These are phyloP conservation scores for Drosophila maculinotata DNA, from an alignment of 2,888 invertebrate genomes.

Conservation along the genomic window DNA sequence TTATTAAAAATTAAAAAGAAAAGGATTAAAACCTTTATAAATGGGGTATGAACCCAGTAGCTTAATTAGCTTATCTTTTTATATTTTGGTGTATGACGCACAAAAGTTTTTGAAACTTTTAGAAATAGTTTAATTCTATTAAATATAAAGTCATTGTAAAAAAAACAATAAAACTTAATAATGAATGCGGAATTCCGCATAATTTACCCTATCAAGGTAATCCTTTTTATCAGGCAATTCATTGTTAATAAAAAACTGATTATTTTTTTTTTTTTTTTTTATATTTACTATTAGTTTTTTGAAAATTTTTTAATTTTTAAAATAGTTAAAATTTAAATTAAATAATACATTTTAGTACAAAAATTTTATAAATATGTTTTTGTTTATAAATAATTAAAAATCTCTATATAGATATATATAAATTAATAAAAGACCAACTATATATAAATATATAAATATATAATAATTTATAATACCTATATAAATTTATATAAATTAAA, in stretches of 20 bases:
- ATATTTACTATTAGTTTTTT: conserved; percentile 26
- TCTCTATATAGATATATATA: conserved; percentile 45
- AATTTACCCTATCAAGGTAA: conserved; percentile 87
- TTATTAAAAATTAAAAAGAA: conserved; percentile 86
- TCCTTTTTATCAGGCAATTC: conserved; percentile 85
- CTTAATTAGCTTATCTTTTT: conserved; percentile 87
- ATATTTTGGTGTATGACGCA: conserved; percentile 88
- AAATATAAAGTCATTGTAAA: conserved; percentile 83
- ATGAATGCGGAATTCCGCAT: conserved; percentile 41
- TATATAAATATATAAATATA: conserved; percentile 48
- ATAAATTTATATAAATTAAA: conserved; percentile 38
- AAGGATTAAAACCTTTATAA: conserved; percentile 85
- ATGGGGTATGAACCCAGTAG: conserved; percentile 86
- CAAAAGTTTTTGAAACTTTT: conserved; percentile 87
- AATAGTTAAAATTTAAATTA: neutral
- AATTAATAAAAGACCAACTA: conserved; percentile 27
- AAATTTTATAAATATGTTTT: conserved; percentile 7
- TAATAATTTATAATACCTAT: conserved; percentile 41
- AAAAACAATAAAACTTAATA: conserved; percentile 28
- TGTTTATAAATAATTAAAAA: conserved; percentile 35
- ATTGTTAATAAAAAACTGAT: conserved; percentile 30
- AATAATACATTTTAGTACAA: conserved; percentile 33
- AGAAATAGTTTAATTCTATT: conserved; percentile 88
- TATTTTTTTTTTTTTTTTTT: conserved; percentile 46
- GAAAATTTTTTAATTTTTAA: conserved; percentile 6